phyloP scores from a whole-genome alignment of 2,797 vertebrate species.

The Eleutherodactylus coqui region DNA sequence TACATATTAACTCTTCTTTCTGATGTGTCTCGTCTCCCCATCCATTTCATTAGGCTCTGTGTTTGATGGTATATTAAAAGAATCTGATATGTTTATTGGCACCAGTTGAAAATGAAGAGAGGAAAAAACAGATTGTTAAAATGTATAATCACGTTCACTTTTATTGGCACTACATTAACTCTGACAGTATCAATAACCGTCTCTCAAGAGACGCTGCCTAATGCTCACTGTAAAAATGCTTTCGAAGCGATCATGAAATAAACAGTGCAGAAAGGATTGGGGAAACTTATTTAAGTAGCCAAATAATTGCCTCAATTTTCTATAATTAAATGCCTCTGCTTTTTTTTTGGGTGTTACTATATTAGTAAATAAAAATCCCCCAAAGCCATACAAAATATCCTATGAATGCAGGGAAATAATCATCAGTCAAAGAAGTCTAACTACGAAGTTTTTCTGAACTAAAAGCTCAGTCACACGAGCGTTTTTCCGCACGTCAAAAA shows the following conservation, averaged over 20 bases:
- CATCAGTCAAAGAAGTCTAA: too few species aligned
- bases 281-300: slow-evolving; percentile 63
- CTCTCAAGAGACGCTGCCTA: slow-evolving; percentile 59
- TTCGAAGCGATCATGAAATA: slow-evolving; percentile 63
- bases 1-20: slow-evolving; percentile 25
- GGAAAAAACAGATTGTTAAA: slow-evolving; percentile 69
- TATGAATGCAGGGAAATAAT: neutral
- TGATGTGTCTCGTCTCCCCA: slow-evolving; percentile 14
- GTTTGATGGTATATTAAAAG: slow-evolving; percentile 65
- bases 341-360: neutral
- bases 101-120: slow-evolving; percentile 66
- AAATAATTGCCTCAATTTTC: slow-evolving; percentile 40
- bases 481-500: too few species aligned
- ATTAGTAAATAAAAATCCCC: slow-evolving; percentile 16
- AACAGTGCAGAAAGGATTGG: slow-evolving; percentile 62
- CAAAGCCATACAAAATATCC: neutral
- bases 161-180: slow-evolving; percentile 67
- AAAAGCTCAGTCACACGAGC: too few species aligned
- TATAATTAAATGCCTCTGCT: slow-evolving; percentile 35
- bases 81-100: slow-evolving; percentile 64
- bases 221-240: slow-evolving; percentile 65
- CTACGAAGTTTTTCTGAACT: too few species aligned
- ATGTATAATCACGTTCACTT: slow-evolving; percentile 66
- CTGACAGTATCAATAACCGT: slow-evolving; percentile 68
- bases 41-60: slow-evolving; percentile 58